Percentiles rank a stretch among this genome's conserved stretches.
Conservation (phyloP, 2,888 invertebrate genomes). For the Tigriopus californicus region DNA sequence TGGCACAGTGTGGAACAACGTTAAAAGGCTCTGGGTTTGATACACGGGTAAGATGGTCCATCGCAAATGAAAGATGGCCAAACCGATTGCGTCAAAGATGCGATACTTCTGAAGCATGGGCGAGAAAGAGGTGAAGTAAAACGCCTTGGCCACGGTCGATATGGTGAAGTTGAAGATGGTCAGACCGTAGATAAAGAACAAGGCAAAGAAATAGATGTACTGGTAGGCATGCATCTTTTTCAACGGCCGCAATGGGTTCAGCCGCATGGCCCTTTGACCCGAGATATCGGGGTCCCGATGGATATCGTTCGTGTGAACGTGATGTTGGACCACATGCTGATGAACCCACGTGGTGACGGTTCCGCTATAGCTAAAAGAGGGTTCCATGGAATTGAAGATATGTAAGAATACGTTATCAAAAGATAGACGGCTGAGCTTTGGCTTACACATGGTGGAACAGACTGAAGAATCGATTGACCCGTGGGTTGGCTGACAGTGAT, state of each 20-base stretch:
- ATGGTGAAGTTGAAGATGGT: background rate
- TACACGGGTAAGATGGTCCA: background rate
- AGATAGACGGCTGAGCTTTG: background rate
- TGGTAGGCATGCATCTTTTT: background rate
- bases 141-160: background rate
- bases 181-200: background rate
- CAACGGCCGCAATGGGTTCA: background rate
- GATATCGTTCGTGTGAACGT: conserved; percentile 2
- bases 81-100: background rate
- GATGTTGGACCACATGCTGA: conserved; percentile 7
- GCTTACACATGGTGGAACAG: background rate
- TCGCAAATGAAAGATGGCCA: background rate
- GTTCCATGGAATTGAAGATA: too few species aligned
- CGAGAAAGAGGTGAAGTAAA: background rate
- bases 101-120: background rate
- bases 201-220: conserved; percentile 4
- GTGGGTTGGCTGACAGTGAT: background rate
- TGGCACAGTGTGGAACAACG: background rate
- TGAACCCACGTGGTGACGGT: conserved; percentile 3
- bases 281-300: conserved; percentile 1
- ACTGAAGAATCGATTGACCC: background rate
- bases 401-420: too few species aligned
- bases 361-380: background rate
- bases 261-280: background rate
- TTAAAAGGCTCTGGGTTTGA: background rate